Evolutionary conservation across 2,888 invertebrate species (phyloP).

Genomic region (Ashinkailepas kermadecensis): DNA sequence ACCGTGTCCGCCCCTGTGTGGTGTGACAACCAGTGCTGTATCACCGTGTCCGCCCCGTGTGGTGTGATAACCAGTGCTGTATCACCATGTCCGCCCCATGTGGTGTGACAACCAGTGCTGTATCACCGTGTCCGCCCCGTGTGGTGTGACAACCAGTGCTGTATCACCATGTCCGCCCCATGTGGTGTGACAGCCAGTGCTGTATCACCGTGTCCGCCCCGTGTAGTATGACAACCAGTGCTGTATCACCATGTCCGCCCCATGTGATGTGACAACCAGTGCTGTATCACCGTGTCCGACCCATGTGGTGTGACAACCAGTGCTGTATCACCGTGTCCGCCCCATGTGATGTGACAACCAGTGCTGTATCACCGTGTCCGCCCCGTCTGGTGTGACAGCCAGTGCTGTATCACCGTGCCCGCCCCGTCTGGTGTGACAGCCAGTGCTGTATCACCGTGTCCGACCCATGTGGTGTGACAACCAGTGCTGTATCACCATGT

Average conservation of each 20-base stretch:
- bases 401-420: too few species aligned
- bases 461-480: neutral
- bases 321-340: too few species aligned
- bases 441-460: neutral
- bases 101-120: neutral
- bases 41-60: neutral
- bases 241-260: neutral
- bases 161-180: neutral
- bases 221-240: too few species aligned
- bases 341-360: too few species aligned
- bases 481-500: neutral
- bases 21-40: too few species aligned
- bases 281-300: too few species aligned
- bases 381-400: too few species aligned
- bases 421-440: too few species aligned
- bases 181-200: neutral
- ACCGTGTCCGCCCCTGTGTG: neutral
- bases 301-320: too few species aligned
- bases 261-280: too few species aligned
- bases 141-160: neutral
- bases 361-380: too few species aligned
- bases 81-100: neutral
- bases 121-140: neutral
- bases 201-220: too few species aligned
- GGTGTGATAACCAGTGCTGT: neutral